Percentiles rank a stretch among this genome's conserved stretches.
These are phyloP conservation scores for Cerastis rubricosa DNA, from an alignment of 2,888 invertebrate genomes.

Conservation along the genomic window DNA sequence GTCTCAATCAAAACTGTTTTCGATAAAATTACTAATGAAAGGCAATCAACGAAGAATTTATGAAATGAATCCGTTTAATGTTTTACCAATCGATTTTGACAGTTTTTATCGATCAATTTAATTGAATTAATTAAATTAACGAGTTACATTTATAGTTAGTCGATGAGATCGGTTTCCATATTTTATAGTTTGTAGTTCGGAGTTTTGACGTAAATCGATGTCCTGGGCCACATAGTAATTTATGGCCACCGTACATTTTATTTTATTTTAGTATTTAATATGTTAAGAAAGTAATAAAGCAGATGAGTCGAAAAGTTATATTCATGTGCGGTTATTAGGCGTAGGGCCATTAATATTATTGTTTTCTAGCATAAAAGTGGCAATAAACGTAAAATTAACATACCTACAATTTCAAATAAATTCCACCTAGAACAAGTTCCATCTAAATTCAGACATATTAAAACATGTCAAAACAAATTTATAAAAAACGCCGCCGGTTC, in stretches of 20 bases:
- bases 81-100: constrained; percentile 60
- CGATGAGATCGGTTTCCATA: constrained; percentile 34
- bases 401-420: neutral
- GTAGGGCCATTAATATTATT: neutral
- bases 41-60: constrained; percentile 61
- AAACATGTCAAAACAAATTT: constrained; percentile 81
- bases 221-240: constrained; percentile 12
- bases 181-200: constrained; percentile 47
- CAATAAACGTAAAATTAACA: constrained; percentile 10
- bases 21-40: constrained; percentile 54
- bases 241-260: constrained; percentile 18
- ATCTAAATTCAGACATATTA: constrained; percentile 74
- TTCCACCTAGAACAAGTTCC: constrained; percentile 40
- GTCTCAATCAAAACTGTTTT: constrained; percentile 61
- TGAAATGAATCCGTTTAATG: constrained; percentile 56
- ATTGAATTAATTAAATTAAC: constrained; percentile 64
- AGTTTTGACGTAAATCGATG: constrained; percentile 39
- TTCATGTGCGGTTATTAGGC: neutral
- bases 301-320: neutral
- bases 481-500: constrained; percentile 67
- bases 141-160: constrained; percentile 48
- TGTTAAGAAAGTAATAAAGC: neutral
- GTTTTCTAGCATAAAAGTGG: constrained; percentile 3
- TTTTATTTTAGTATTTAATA: constrained; percentile 2
- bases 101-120: constrained; percentile 60